Percentiles rank a stretch among this genome's conserved stretches.
Conservation (phyloP, 2,888 invertebrate species). For the Dolichomitus sp. region DNA sequence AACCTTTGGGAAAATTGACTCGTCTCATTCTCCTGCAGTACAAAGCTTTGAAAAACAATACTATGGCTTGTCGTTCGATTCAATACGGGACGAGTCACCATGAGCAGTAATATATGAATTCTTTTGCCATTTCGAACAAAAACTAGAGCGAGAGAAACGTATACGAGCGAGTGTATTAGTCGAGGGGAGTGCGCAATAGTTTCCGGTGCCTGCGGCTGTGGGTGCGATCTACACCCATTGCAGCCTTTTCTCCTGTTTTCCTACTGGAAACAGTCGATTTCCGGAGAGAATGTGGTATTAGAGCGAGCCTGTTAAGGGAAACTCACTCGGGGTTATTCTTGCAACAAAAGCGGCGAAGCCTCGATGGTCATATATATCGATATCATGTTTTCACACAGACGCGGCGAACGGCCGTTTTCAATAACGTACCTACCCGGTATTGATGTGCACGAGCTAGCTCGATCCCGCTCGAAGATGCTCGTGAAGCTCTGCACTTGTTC, state of each 20-base stretch:
- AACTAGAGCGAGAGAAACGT: background rate
- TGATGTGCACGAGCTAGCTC: too few species aligned
- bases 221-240: background rate
- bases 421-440: background rate
- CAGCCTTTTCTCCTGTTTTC: slow-evolving; percentile 29
- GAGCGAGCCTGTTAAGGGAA: slow-evolving; percentile 13
- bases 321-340: background rate
- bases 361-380: background rate
- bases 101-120: slow-evolving; percentile 19
- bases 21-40: background rate
- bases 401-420: background rate
- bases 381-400: background rate
- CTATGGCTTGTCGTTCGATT: slow-evolving; percentile 7
- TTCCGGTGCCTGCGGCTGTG: slow-evolving; percentile 18
- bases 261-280: slow-evolving; percentile 53
- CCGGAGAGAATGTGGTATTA: slow-evolving; percentile 54
- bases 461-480: too few species aligned
- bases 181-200: background rate
- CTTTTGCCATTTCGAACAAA: background rate
- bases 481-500: too few species aligned
- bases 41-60: slow-evolving; percentile 10
- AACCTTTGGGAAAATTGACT: slow-evolving; percentile 11
- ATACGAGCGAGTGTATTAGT: background rate
- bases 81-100: slow-evolving; percentile 1
- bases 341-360: background rate